Evolutionary conservation across 2,113 vertebrate species (phyloP), one percentile per base, ranked within the genome.

Genomic region (Hippocampus barbouri): DNA sequence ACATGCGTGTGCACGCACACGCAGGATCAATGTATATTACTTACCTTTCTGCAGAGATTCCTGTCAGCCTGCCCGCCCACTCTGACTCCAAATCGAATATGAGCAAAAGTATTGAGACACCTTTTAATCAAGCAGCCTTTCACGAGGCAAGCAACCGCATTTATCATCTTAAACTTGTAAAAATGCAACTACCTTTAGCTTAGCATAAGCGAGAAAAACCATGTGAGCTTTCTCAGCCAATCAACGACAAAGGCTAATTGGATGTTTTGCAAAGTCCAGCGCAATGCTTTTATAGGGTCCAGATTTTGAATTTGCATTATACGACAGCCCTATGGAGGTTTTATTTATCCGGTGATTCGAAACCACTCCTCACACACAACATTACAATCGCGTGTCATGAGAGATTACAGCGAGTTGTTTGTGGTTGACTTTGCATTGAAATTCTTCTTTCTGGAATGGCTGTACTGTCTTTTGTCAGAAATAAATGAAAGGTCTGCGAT

Each of bases 21-120:
- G 66, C 23, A 45, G 47, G 73, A 88, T 88, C 79, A 63, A 85
- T 86, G 77, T 68, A 72, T 85, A 79, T 86, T 85, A 87, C 78
- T 88, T 86, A 82, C 83, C 72, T 79, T 66, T 85, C 66, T 79
- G 81, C 69, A 78, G 78, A 80, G 62, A 53, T 70, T 70, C 53
- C 59, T 40, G 49, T 53, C 25, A 8, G 51, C 56, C 23, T 66
- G 64, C 69, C 64, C 61, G 61, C 45, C 47, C 20, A n/a, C n/a
- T 75, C 14, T 60, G 70, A 38, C 57, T 49, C 54, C 45, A 54
- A 61, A 61, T 56, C n/a, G 25, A 47, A 56, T 23, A 23, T 59
- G 56, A 11, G 5, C n/a, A 59, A 18, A 61, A 61, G 14, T 18
- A 61, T 34, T 61, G 27, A 20, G 27, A 34, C 56, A 57, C 5